Evolutionary conservation across 2,113 vertebrate species (phyloP).

Genomic region (Brevimyrus niger): DNA sequence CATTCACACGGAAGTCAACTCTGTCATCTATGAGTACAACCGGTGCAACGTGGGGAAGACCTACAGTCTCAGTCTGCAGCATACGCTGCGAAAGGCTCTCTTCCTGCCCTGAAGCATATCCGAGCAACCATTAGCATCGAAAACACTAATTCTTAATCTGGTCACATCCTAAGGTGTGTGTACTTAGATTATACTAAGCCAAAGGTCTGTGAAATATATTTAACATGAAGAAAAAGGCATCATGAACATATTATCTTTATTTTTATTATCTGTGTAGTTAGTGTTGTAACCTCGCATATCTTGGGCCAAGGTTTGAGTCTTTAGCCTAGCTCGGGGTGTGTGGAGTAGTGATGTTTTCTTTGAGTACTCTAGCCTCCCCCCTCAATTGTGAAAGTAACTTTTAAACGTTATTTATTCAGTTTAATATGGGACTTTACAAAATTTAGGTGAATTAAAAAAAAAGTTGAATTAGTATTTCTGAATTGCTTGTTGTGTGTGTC

Average conservation of each 20-base stretch:
- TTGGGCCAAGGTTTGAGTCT: neutral
- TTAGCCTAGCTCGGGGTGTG: neutral
- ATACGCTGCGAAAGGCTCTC: conserved; percentile 80
- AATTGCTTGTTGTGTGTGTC: neutral
- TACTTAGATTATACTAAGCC: neutral
- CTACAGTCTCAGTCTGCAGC: conserved; percentile 64
- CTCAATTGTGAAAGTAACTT: too few relatives aligned
- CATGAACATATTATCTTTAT: neutral
- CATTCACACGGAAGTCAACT: conserved; percentile 71
- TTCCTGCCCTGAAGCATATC: conserved; percentile 39
- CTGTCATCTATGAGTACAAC: conserved; percentile 66
- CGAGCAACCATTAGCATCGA: too few relatives aligned
- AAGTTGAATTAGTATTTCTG: neutral
- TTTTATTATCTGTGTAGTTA: neutral
- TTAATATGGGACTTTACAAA: neutral
- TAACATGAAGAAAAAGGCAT: neutral
- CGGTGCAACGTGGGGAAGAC: conserved; percentile 38
- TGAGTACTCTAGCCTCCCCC: neutral
- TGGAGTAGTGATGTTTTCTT: neutral
- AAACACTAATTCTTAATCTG: neutral
- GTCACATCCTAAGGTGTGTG: neutral
- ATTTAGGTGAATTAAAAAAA: too few relatives aligned
- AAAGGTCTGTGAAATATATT: neutral
- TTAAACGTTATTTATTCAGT: neutral
- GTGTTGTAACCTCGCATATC: neutral